A percentile compares a stretch with the other conserved stretches of the same genome.
These are phyloP conservation scores for Acrossocheilus fasciatus DNA, from an alignment of 2,797 vertebrate species.

Conservation along the genomic window DNA sequence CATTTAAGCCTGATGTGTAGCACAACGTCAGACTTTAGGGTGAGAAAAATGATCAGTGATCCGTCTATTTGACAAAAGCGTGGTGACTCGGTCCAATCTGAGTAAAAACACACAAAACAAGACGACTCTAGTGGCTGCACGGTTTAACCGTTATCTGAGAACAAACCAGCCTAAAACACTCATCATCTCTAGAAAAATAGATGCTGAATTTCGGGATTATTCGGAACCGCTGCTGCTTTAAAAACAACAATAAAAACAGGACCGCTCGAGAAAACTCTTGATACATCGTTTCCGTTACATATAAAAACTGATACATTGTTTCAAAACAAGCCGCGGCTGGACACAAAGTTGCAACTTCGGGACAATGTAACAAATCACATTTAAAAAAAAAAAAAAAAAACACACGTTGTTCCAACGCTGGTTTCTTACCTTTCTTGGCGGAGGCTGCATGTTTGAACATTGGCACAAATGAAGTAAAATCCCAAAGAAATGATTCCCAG, in stretches of 20 bases:
- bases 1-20: not conserved
- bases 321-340: conserved; percentile 5
- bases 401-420: not conserved
- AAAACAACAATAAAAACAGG: conserved; percentile 39
- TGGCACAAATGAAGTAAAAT: conserved; percentile 82
- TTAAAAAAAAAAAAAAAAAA: conserved; percentile 10
- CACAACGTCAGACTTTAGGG: not conserved
- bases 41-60: not conserved
- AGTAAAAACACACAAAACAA: conserved; percentile 14
- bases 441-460: conserved; percentile 94
- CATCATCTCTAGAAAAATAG: not conserved
- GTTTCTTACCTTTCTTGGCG: conserved; percentile 93
- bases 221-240: not conserved
- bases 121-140: not conserved
- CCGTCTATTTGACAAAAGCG: conserved; percentile 10
- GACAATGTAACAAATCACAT: conserved; percentile 20
- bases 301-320: conserved; percentile 12
- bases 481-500: conserved; percentile 63
- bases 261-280: conserved; percentile 2
- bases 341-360: conserved; percentile 45
- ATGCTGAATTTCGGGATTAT: not conserved
- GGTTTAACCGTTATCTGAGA: conserved; percentile 39
- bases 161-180: not conserved
- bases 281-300: not conserved
- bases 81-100: not conserved